phyloP scores from a whole-genome alignment of 2,113 vertebrate species.

The Cyanistes caeruleus region DNA sequence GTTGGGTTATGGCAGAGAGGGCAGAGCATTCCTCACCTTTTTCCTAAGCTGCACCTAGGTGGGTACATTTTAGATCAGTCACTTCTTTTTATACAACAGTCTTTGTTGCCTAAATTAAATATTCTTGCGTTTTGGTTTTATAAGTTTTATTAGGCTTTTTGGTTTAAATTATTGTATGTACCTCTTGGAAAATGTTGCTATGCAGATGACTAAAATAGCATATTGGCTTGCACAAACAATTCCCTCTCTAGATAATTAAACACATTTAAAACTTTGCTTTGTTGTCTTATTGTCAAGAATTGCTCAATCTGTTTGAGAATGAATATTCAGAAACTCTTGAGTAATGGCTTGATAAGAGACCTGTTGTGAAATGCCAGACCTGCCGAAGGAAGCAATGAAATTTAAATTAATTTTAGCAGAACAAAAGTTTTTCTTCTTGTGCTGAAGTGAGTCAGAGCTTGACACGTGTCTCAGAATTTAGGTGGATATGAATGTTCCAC shows the following conservation, averaged over 20 bases:
- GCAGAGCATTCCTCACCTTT: not conserved
- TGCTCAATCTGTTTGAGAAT: not conserved
- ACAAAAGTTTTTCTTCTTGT: not conserved
- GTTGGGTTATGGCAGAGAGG: not conserved
- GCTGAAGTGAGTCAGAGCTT: not conserved
- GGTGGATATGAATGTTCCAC: not conserved
- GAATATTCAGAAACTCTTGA: not conserved
- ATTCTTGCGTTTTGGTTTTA: not conserved
- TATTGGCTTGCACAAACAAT: not conserved
- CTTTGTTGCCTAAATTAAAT: not conserved
- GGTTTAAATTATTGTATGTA: not conserved
- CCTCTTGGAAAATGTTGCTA: not conserved
- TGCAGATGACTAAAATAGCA: not conserved
- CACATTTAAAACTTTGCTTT: not conserved
- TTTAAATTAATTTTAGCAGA: not conserved
- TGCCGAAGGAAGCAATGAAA: not conserved
- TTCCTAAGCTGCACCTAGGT: not conserved
- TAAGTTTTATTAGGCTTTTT: not conserved
- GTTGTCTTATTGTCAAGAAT: not conserved
- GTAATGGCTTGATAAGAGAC: not conserved
- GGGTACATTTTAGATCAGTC: not conserved
- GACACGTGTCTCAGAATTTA: not conserved
- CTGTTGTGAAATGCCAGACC: not conserved
- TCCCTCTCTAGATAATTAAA: not conserved
- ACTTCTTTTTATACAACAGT: not conserved